Conservation (phyloP, 2,888 invertebrate genomes). For the Odontocolon sp. region DNA sequence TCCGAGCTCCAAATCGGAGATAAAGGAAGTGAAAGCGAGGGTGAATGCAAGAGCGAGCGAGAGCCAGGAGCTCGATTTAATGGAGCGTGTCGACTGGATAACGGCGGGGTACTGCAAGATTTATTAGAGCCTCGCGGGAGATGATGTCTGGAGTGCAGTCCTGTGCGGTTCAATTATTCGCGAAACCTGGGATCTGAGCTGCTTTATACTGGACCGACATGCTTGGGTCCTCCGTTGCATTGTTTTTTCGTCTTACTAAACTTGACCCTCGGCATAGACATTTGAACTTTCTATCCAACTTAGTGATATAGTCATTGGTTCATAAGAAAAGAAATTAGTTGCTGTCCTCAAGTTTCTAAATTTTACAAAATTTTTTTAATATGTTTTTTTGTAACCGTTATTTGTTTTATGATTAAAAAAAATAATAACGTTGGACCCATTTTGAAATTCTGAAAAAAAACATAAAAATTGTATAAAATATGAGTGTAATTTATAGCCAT, state of each 20-base stretch:
- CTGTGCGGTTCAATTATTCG: constrained; percentile 54
- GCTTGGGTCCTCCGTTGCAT: constrained; percentile 7
- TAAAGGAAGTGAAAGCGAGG: constrained; percentile 16
- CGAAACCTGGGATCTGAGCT: constrained; percentile 44
- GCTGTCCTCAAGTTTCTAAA: too few species aligned
- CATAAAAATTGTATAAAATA: too few species aligned
- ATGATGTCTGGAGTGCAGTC: constrained; percentile 40
- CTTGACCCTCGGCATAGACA: constrained; percentile 40
- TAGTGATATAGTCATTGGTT: constrained; percentile 15
- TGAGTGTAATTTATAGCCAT: too few species aligned
- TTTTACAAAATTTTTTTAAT: too few species aligned
- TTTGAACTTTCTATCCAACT: not conserved
- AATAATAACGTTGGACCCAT: too few species aligned
- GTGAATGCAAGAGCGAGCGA: not conserved
- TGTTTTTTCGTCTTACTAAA: constrained; percentile 45
- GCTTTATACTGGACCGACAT: not conserved
- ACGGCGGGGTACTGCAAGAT: constrained; percentile 68
- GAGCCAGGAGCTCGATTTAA: constrained; percentile 67
- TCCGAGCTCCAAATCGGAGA: constrained; percentile 32
- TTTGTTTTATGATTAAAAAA: too few species aligned
- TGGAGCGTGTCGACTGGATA: constrained; percentile 74
- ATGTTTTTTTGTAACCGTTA: too few species aligned
- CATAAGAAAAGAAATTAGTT: not conserved
- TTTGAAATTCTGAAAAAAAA: too few species aligned
- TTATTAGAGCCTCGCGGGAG: constrained; percentile 67